Base-by-base conservation (phyloP, 1,140 invertebrate species). In the Panulirus ornatus region DNA sequence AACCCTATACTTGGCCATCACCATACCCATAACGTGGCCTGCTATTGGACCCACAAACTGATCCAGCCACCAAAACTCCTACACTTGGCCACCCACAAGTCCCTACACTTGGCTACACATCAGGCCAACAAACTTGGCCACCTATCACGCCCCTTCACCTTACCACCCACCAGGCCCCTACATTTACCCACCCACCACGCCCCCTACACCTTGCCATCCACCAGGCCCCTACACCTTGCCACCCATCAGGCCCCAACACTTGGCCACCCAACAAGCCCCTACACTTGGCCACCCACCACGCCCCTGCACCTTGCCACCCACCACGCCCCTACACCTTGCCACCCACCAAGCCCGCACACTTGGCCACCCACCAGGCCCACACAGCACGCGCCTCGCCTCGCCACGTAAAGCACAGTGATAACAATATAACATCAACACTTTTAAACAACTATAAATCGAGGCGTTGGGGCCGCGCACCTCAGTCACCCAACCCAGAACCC, bases 391-490 rank as follows among this genome's bases (percentile, higher is more conserved):
- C 5, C 63, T 34, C 51, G n/a, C 22, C 63, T 66, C 30, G 40
- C 75, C 40, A 27, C 75, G 9, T 78, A 78, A 78, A 78, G 47
- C 78, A 58, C 51, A 58, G 38, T 73, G 73, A 84, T 84, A 84
- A 84, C 83, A 84, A 84, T 70, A 84, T 84, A 84, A 47, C 66
- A 73, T 63, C 83, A 71, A 73, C 66, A 70, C 19, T 84, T 47
- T 66, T 47, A 66, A 40, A 9, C 63, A 9, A 22, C 83, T 36
- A 73, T 84, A 84, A 47, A 36, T 79, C 38, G 1, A n/a, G n/a
- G n/a, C n/a, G n/a, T n/a, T n/a, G n/a, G n/a, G n/a, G n/a, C n/a
- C n/a, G n/a, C n/a, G n/a, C n/a, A n/a, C n/a, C n/a, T n/a, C n/a
- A n/a, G n/a, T n/a, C n/a, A n/a, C n/a, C n/a, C n/a, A n/a, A n/a